A percentile compares a stretch with the other conserved stretches of the same genome.
phyloP scores from a whole-genome alignment of 2,797 vertebrate genomes.

The Pseudochirops corinnae region DNA sequence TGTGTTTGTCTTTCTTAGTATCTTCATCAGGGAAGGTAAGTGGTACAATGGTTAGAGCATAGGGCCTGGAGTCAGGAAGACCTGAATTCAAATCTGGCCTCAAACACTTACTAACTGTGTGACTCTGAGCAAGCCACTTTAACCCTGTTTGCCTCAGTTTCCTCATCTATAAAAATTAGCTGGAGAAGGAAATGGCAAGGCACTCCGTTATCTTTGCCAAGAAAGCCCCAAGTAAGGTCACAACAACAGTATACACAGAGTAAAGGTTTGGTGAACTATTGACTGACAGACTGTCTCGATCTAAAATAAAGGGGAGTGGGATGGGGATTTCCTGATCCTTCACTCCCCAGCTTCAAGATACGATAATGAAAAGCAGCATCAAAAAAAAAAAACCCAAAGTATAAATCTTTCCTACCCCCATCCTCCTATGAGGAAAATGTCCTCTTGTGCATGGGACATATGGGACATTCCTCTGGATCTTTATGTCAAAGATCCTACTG shows the following conservation, averaged over 20 bases:
- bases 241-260: no score
- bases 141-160: neutral
- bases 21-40: neutral
- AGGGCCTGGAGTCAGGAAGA: neutral
- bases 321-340: neutral
- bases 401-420: no score
- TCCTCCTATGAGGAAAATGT: neutral
- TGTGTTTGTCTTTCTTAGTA: neutral
- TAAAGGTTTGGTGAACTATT: neutral
- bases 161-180: neutral
- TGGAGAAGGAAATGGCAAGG: neutral
- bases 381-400: no score
- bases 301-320: neutral
- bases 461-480: neutral
- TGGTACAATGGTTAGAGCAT: neutral
- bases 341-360: neutral
- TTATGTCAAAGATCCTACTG: neutral
- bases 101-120: neutral
- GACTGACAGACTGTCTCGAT: neutral
- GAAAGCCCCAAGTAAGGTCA: neutral
- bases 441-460: no score
- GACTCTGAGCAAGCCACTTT: neutral
- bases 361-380: neutral
- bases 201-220: neutral
- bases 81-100: neutral